These are phyloP conservation scores for Hoplodrina blanda DNA, from an alignment of 2,888 invertebrate species.

Conservation along the genomic window DNA sequence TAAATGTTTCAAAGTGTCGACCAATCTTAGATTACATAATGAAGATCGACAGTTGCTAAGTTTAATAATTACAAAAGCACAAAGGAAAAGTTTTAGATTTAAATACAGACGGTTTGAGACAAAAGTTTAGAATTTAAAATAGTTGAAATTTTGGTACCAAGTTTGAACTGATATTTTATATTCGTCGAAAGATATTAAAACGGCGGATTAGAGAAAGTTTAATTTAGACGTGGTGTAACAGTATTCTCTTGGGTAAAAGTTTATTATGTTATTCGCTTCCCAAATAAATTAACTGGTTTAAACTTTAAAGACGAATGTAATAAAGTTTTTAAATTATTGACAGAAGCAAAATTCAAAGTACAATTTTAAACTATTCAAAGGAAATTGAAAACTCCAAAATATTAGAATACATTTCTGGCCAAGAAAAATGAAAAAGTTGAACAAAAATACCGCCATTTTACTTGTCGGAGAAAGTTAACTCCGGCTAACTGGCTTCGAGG, in stretches of 20 bases:
- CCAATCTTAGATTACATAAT: conserved; percentile 58
- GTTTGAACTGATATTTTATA: conserved; percentile 28
- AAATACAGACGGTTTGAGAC: conserved; percentile 54
- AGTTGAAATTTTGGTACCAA: conserved; percentile 49
- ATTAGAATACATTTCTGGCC: background rate
- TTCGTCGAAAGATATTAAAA: conserved; percentile 24
- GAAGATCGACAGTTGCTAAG: conserved; percentile 62
- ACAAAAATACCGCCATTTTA: conserved; percentile 8
- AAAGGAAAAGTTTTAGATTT: conserved; percentile 54
- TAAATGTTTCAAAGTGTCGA: conserved; percentile 43
- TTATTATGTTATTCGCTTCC: background rate
- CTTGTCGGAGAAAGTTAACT: conserved; percentile 24
- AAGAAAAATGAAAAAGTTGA: conserved; percentile 9
- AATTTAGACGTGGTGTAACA: conserved; percentile 24
- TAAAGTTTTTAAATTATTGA: background rate
- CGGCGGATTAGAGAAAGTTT: conserved; percentile 28
- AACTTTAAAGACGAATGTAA: background rate
- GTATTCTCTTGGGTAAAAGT: background rate
- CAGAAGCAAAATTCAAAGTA: background rate
- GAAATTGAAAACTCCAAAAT: background rate
- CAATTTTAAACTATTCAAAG: background rate
- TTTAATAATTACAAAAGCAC: conserved; percentile 63
- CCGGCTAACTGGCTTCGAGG: conserved; percentile 22
- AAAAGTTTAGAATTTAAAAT: conserved; percentile 53
- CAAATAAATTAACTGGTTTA: background rate